These are phyloP conservation scores for Mungos mungo DNA, from an alignment of 2,113 vertebrate species.

Conservation along the genomic window DNA sequence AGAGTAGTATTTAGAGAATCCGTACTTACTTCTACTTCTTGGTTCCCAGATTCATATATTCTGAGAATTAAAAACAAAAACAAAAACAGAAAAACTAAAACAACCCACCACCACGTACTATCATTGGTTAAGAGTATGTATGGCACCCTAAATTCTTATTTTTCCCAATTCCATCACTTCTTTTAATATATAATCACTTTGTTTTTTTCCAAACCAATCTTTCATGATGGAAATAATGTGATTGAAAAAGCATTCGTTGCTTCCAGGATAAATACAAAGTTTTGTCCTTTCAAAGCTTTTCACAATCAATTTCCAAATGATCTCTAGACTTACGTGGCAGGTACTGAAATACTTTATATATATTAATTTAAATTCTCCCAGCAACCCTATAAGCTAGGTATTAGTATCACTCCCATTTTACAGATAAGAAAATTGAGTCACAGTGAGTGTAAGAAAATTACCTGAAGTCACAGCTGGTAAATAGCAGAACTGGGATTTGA, in stretches of 20 bases:
- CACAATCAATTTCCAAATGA: background rate
- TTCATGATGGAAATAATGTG: background rate
- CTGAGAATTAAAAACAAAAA: no score
- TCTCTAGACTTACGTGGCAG: background rate
- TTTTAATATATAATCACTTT: background rate
- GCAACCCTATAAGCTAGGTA: background rate
- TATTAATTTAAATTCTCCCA: background rate
- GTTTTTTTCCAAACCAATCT: background rate
- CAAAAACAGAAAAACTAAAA: no score
- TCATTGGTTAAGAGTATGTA: background rate
- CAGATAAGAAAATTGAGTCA: background rate
- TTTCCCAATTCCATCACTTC: background rate
- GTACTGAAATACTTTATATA: background rate
- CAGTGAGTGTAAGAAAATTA: background rate
- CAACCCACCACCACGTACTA: background rate
- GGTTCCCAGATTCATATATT: background rate
- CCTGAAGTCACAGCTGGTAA: background rate
- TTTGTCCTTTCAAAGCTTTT: background rate
- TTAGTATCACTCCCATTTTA: background rate
- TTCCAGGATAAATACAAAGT: background rate
- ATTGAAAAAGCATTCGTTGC: background rate
- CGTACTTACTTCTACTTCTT: background rate
- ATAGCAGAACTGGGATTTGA: background rate
- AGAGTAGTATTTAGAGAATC: background rate
- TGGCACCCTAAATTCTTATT: background rate